Conservation (phyloP, 1,140 invertebrate genomes). For the Cecropterus lyciades region DNA sequence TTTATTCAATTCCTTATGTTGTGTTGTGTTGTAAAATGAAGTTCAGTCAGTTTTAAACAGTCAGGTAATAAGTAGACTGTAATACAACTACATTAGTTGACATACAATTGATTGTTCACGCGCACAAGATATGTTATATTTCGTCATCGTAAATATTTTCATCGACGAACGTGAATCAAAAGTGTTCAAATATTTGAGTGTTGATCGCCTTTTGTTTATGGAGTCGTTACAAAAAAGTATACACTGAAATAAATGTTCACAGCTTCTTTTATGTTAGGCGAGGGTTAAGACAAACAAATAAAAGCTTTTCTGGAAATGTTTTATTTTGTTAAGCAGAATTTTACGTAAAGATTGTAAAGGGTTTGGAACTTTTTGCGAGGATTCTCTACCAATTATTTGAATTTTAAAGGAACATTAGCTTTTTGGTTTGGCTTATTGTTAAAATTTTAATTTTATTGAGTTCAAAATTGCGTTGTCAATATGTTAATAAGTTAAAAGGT, state of each 20-base stretch:
- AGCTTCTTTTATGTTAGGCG: slow-evolving; percentile 62
- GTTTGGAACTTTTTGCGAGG: slow-evolving; percentile 5
- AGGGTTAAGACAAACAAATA: slow-evolving; percentile 69
- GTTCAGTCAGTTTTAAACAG: too few species aligned
- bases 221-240: slow-evolving; percentile 74
- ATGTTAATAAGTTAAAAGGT: too few species aligned
- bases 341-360: slow-evolving; percentile 2
- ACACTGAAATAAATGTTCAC: slow-evolving; percentile 70
- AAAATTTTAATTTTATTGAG: too few species aligned
- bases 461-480: too few species aligned
- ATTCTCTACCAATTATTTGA: too few species aligned
- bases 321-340: slow-evolving; percentile 32
- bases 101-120: background rate
- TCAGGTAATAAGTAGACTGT: too few species aligned
- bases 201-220: slow-evolving; percentile 76
- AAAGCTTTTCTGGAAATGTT: slow-evolving; percentile 47
- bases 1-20: too few species aligned
- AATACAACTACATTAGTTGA: too few species aligned
- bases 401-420: too few species aligned
- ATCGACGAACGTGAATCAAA: slow-evolving; percentile 52
- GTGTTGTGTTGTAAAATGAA: too few species aligned
- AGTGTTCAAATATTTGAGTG: slow-evolving; percentile 68
- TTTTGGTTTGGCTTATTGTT: too few species aligned
- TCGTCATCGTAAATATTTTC: slow-evolving; percentile 16
- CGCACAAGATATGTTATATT: background rate